Conservation (phyloP, 2,113 vertebrate species). For the Lamprotornis superbus region DNA sequence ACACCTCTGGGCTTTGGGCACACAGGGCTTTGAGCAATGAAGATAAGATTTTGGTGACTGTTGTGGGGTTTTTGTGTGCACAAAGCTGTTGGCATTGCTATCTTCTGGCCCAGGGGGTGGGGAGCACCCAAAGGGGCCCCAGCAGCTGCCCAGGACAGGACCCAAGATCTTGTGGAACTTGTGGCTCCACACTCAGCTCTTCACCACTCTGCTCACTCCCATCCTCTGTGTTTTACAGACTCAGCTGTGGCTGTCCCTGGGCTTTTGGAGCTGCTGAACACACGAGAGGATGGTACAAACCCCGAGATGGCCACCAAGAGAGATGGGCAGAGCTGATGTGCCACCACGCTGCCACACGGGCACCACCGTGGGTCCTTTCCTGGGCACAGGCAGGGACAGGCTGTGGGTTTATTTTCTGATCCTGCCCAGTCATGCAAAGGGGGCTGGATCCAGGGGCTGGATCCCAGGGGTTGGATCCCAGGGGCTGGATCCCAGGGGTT, state of each 20-base stretch:
- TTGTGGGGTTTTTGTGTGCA: background rate
- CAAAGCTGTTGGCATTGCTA: background rate
- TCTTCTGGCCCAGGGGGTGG: background rate
- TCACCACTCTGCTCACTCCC: background rate
- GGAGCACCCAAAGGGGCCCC: background rate
- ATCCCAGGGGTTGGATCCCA: background rate
- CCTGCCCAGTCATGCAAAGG: background rate
- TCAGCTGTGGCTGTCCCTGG: background rate
- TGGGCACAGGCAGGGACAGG: background rate
- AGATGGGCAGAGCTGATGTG: background rate
- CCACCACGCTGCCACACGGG: accelerated
- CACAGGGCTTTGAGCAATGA: accelerated
- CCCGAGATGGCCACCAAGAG: accelerated
- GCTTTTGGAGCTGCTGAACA: background rate
- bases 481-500: accelerated
- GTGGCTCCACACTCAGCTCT: background rate
- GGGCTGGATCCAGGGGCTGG: background rate
- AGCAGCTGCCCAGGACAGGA: background rate
- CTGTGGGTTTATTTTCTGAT: accelerated
- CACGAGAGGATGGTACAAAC: background rate
- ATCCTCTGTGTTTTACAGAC: slow-evolving; percentile 30
- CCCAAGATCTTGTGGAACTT: background rate
- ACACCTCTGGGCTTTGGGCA: accelerated
- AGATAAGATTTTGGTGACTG: background rate
- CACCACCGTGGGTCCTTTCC: accelerated